Evolutionary conservation across 2,797 vertebrate genomes (phyloP), one percentile per base, ranked within the genome.

Genomic region (Neosilurus mollespiculum): DNA sequence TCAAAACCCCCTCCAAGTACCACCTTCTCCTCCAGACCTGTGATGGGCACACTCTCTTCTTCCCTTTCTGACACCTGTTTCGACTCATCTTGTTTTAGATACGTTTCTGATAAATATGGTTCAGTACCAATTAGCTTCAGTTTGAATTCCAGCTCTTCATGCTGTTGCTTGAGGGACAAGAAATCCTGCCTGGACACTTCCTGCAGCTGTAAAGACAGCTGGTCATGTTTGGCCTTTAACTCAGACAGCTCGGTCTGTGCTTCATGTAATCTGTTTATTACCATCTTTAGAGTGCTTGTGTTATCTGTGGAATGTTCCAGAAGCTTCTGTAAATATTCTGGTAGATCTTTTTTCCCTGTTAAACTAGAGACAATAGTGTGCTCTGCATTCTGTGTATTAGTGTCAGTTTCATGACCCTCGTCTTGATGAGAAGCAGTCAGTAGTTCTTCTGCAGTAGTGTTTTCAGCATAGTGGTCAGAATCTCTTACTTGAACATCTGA

Each of bases 71-170:
- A 59, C 26, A 81, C 61, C 75, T 54, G 1, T 34, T 53, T 77
- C 26, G 59, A 26, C 54, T 30, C 30, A 22, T 86, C 53, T 69
- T 81, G 73, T 75, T 54, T 70, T n/a, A 62, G 22, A 73, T 64
- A 18, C n/a, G 56, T 34, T 53, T 72, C 54, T 56, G 58, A 6
- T 30, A 26, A 64, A 81, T 4, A n/a, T 11, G 79, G n/a, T 62
- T 85, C 58, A 43, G 49, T 11, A 1, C 66, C 78, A 30, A 75
- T 24, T 16, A 20, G 51, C 26, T 87, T 34, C 34, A 89, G 66
- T 88, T 83, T 91, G 80, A 87, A 83, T 88, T 90, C 90, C 59
- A 93, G 84, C 61, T 87, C 84, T 69, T 84, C 78, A 78, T 93
- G 93, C 78, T 92, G 88, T 75, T 34, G 72, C 51, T 73, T 89